Conservation (phyloP, 2,888 invertebrate species). For the Stenichneumon culpator region DNA sequence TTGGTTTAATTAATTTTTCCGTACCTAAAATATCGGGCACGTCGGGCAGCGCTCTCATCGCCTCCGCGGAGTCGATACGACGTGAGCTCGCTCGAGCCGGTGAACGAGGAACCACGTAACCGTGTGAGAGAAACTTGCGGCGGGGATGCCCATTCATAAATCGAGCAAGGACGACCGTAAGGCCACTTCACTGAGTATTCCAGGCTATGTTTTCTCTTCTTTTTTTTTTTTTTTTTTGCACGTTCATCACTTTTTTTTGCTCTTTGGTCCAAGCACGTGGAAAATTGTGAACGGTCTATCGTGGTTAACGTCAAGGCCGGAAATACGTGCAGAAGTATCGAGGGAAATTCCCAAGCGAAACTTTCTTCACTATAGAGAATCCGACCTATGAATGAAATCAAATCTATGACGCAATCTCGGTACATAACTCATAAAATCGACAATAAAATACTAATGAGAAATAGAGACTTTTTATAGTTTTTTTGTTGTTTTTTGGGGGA, state of each 20-base stretch:
- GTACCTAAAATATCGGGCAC: background rate
- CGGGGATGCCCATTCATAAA: slow-evolving; percentile 81
- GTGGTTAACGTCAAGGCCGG: background rate
- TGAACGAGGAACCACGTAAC: slow-evolving; percentile 78
- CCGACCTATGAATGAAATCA: background rate
- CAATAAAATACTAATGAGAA: too few species aligned
- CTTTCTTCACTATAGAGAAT: slow-evolving; percentile 14
- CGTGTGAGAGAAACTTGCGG: slow-evolving; percentile 66
- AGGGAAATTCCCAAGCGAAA: background rate
- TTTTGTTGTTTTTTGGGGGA: too few species aligned
- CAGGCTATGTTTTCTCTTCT: too few species aligned
- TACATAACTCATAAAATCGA: background rate
- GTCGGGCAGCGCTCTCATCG: background rate
- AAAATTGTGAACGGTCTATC: background rate
- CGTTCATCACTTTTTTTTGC: slow-evolving; percentile 47
- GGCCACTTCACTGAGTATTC: slow-evolving; percentile 77
- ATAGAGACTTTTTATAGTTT: too few species aligned
- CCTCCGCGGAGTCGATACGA: too few species aligned
- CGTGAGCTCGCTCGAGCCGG: background rate
- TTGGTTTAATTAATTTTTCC: background rate
- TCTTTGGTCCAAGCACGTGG: background rate
- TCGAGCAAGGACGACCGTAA: slow-evolving; percentile 82
- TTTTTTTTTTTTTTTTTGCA: slow-evolving; percentile 53
- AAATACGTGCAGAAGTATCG: background rate
- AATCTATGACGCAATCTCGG: background rate